Conservation (phyloP, 2,888 invertebrate species). For the Oxytorus armatus region DNA sequence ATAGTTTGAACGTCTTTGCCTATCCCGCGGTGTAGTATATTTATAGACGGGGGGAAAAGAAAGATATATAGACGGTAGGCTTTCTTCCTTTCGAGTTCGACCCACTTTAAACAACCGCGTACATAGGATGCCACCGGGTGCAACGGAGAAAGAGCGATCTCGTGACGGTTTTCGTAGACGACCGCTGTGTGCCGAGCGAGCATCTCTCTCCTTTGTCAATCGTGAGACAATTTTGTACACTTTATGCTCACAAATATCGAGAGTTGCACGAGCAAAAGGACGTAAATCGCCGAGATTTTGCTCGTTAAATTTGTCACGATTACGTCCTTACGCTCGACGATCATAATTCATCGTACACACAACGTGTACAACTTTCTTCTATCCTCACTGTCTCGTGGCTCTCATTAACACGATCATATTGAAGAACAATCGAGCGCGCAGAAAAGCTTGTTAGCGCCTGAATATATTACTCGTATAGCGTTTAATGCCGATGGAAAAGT, state of each 20-base stretch:
- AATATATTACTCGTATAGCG: slow-evolving; percentile 4
- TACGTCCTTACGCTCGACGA: background rate
- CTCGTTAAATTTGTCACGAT: background rate
- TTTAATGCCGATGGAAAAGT: too few relatives aligned
- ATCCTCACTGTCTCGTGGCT: background rate
- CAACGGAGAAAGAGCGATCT: slow-evolving; percentile 18
- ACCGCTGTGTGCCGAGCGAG: slow-evolving; percentile 12
- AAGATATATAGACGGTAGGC: slow-evolving; percentile 28
- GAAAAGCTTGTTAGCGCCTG: slow-evolving; percentile 22
- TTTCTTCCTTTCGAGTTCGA: slow-evolving; percentile 64
- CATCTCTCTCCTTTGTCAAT: slow-evolving; percentile 67
- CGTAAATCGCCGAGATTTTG: background rate
- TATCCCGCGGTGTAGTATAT: background rate
- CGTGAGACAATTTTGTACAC: slow-evolving; percentile 58
- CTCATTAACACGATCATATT: slow-evolving; percentile 35
- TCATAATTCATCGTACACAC: background rate
- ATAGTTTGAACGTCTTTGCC: slow-evolving; percentile 41
- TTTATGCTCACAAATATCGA: slow-evolving; percentile 4
- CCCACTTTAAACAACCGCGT: slow-evolving; percentile 49
- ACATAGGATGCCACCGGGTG: slow-evolving; percentile 17
- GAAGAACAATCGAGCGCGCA: slow-evolving; percentile 41
- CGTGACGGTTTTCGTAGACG: slow-evolving; percentile 51
- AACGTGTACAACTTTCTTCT: slow-evolving; percentile 33
- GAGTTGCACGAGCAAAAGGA: background rate
- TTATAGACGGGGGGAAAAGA: background rate